Evolutionary conservation across 2,888 invertebrate genomes (phyloP), one percentile per base, ranked within the genome.

Genomic region (Clivina fossor): DNA sequence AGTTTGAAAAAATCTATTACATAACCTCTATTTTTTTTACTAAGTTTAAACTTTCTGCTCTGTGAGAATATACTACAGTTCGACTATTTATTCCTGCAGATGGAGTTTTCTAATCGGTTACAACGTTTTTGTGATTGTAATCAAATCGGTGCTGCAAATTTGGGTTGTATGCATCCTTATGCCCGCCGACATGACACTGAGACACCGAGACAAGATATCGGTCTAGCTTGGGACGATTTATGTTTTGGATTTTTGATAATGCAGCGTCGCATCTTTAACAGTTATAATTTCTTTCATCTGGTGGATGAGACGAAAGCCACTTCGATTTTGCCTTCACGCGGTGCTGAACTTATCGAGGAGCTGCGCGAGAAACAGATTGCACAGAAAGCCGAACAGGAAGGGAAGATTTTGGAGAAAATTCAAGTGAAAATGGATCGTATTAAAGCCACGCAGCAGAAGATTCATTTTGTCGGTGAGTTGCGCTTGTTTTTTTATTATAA

Each of bases 251-350:
- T 96, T 72, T 81, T 99, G 7, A 80, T 99, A 50, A 78, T 97
- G 57, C 97, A 98, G 73, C 80, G 91, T 64, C 80, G 98, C 61
- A 81, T 98, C 49, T 97, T 97, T 76, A 87, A 88, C 67, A 95
- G 94, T 63, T 93, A 93, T 74, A 97, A 98, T 75, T 99, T 99
- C 80, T 91, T 94, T 69, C 92, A 98, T 72, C 90, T 98, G 60
- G 89, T 98, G 24, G 89, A 92, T 69, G 98, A 98, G 71, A 90
- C 95, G 40, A 90, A 93, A 75, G 96, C 97, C 1, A 95, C 96
- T 70, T 90, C 93, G 19, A 87, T 93, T 59, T 79, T 99, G 26
- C 94, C 97, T 2, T 96, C 96, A 3, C 85, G 93, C 90, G 71
- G 99, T 1, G 98, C 97, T 0, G 94, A 98, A 69, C 76, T 99